phyloP scores from a whole-genome alignment of 2,797 vertebrate genomes.

The Glossophaga mutica region DNA sequence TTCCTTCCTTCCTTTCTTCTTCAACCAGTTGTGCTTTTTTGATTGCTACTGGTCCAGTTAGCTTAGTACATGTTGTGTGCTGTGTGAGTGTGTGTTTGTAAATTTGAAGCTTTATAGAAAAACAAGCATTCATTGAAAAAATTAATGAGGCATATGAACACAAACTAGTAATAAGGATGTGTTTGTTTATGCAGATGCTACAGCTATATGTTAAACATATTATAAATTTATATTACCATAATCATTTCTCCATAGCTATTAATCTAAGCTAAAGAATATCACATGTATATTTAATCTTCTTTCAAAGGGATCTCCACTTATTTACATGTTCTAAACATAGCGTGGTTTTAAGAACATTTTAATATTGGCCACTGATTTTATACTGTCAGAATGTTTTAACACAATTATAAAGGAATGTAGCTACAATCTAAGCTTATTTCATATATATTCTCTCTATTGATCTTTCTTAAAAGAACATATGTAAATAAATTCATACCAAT shows the following conservation, averaged over 20 bases:
- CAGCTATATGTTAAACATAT: constrained; percentile 73
- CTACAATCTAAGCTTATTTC: constrained; percentile 66
- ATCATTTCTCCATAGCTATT: constrained; percentile 74
- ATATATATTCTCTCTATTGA: constrained; percentile 67
- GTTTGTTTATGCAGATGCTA: constrained; percentile 75
- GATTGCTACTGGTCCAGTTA: neutral
- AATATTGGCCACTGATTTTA: constrained; percentile 73
- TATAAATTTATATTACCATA: constrained; percentile 73
- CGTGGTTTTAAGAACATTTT: constrained; percentile 75
- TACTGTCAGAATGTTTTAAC: constrained; percentile 72
- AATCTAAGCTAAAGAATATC: constrained; percentile 73
- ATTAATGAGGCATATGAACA: constrained; percentile 71
- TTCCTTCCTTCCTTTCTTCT: neutral
- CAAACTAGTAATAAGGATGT: constrained; percentile 59
- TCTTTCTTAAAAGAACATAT: constrained; percentile 61
- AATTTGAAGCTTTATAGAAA: neutral
- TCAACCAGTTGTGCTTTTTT: neutral
- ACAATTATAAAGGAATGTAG: constrained; percentile 72
- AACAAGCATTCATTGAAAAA: constrained; percentile 44
- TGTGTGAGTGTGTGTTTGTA: neutral
- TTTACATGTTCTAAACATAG: constrained; percentile 78
- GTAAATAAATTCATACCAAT: constrained; percentile 57
- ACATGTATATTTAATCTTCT: constrained; percentile 82
- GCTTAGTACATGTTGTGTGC: neutral
- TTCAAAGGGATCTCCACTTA: constrained; percentile 76